Base-by-base conservation (phyloP, 2,113 vertebrate species). In the Arothron firmamentum region DNA sequence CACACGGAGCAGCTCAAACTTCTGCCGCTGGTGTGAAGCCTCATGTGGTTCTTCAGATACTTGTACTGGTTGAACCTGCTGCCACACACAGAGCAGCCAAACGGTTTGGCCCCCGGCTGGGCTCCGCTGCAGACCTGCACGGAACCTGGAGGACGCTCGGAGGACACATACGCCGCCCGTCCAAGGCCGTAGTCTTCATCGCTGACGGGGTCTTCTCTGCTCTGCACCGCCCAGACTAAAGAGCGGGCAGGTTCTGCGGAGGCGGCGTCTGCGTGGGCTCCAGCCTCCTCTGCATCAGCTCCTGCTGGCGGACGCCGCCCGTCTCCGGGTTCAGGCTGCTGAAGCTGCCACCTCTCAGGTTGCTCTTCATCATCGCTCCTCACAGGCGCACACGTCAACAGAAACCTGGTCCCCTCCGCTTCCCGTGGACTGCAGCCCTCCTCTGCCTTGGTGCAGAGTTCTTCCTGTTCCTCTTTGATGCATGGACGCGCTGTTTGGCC, bases 381-480 rank as follows among this genome's bases (percentile, higher is more conserved):
- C 48, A 59, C 48, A 31, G 38, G 46, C 3, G 16, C 50, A 19
- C 10, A 9, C 25, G 17, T 25, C 34, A 57, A 19, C 2, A 7
- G 4, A 38, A 42, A 25, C 49, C 15, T 4, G 17, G 12, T 50
- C 52, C 18, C 18, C 8, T 38, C 21, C 2, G 21, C 21, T 23
- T 23, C 21, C 21, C 3, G 21, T 23, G 21, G 21, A 23, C 21
- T 23, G 3, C 21, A 23, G 21, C 21, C 19, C 10, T 31, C 63
- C 53, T 65, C 54, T 17, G 48, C 5, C 51, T 19, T 53, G 18
- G 1, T 67, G 15, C 41, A 47, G 1, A 25, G 10, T 2, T 67
- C 56, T 6, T 53, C 65, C 42, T 53, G 23, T 15, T 67, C 65
- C 56, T 59, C 25, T 53, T 67, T 67, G 52, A 67, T 54, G 45